phyloP scores from a whole-genome alignment of 2,113 vertebrate species.

The Corythaixoides concolor region DNA sequence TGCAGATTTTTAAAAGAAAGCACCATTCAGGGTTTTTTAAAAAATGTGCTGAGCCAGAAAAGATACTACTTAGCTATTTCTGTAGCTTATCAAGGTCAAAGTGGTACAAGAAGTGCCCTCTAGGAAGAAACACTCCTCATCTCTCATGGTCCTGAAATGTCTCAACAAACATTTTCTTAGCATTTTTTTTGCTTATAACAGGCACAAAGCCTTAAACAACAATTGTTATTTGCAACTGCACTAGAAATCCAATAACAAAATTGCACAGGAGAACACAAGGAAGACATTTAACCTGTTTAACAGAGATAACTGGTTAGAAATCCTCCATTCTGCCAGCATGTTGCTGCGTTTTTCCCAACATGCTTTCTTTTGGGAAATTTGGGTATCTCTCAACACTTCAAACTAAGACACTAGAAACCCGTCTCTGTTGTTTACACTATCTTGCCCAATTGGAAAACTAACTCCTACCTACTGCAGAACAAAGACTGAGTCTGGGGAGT shows the following conservation, averaged over 20 bases:
- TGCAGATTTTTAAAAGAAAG: conserved; percentile 40
- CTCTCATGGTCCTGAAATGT: background rate
- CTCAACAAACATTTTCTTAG: background rate
- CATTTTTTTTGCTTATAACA: background rate
- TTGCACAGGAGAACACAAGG: background rate
- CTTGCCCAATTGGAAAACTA: background rate
- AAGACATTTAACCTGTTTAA: background rate
- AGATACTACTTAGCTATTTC: conserved; percentile 33
- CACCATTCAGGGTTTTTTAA: background rate
- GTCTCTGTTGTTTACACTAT: background rate
- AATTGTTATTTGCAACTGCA: background rate
- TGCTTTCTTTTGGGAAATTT: background rate
- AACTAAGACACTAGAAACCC: background rate
- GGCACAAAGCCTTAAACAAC: background rate
- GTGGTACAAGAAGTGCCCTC: background rate
- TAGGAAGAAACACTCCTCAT: background rate
- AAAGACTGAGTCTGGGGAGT: background rate
- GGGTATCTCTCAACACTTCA: background rate
- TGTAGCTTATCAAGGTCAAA: background rate
- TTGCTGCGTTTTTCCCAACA: background rate
- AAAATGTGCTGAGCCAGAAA: conserved; percentile 64
- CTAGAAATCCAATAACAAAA: background rate
- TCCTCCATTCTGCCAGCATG: background rate
- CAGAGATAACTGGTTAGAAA: background rate
- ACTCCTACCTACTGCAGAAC: background rate